These are phyloP conservation scores for Cottoperca gobio DNA, from an alignment of 2,797 vertebrate genomes.

Conservation along the genomic window DNA sequence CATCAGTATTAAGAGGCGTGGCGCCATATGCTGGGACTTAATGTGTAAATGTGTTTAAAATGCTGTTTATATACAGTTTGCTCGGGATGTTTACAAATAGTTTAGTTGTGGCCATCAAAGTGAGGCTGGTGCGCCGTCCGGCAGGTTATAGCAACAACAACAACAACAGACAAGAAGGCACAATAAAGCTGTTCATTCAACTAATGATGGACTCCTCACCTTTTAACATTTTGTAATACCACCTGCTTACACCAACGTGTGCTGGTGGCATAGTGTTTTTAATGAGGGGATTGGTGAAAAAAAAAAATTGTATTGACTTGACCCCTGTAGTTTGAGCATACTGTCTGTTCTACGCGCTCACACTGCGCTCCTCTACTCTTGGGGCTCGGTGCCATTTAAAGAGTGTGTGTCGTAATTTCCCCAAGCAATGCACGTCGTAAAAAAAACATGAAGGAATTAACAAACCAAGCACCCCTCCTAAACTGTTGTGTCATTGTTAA, in stretches of 20 bases:
- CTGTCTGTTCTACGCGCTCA: constrained; percentile 13
- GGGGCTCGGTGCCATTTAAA: constrained; percentile 39
- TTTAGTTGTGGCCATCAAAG: background rate
- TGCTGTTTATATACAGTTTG: constrained; percentile 10
- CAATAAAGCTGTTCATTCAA: constrained; percentile 15
- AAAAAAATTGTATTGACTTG: constrained; percentile 40
- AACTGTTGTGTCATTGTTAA: constrained; percentile 10
- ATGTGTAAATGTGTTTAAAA: constrained; percentile 38
- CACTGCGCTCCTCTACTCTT: constrained; percentile 19
- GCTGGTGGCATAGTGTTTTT: background rate
- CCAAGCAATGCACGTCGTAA: constrained; percentile 1
- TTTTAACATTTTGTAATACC: constrained; percentile 25
- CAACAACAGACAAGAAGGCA: background rate
- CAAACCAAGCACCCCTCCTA: constrained; percentile 17
- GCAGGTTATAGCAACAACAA: background rate
- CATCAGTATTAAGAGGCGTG: constrained; percentile 8
- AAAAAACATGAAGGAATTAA: constrained; percentile 45
- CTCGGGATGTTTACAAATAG: background rate
- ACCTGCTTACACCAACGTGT: constrained; percentile 14
- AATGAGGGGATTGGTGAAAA: background rate
- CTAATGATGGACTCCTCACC: constrained; percentile 11
- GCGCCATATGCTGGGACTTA: constrained; percentile 34
- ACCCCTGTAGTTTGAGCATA: constrained; percentile 34
- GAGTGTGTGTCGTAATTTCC: constrained; percentile 25
- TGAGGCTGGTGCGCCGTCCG: background rate